Conservation (phyloP, 2,113 vertebrate genomes). For the Todiramphus saurophagus region DNA sequence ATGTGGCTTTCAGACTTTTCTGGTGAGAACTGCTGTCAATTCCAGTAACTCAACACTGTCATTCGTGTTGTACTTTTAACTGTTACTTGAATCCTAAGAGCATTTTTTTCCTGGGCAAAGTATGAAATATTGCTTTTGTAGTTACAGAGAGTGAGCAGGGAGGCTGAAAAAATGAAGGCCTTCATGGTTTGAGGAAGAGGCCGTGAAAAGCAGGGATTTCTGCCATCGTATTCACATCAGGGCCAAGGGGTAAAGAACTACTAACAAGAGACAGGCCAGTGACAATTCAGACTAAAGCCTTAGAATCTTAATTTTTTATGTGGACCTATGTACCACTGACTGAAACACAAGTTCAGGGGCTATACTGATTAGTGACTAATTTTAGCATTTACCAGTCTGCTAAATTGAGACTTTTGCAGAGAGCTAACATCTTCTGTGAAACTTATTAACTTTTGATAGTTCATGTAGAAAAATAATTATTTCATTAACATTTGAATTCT, state of each 20-base stretch:
- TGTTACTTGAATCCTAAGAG: conserved; percentile 26
- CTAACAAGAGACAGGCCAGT: neutral
- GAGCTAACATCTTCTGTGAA: neutral
- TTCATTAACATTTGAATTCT: conserved; percentile 26
- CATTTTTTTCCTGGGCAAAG: neutral
- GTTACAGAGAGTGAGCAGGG: neutral
- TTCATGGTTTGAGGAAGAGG: neutral
- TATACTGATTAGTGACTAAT: neutral
- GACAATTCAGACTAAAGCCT: neutral
- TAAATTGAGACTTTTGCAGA: neutral
- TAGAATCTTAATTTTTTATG: neutral
- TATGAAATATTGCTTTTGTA: neutral
- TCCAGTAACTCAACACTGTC: conserved; percentile 40
- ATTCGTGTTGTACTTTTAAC: conserved; percentile 40
- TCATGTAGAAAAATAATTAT: conserved; percentile 15
- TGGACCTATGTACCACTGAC: neutral
- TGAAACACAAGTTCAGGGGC: neutral
- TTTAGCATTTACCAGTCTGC: neutral
- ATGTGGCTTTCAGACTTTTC: conserved; percentile 24
- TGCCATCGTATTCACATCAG: neutral
- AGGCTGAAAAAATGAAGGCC: neutral
- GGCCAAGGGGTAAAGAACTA: neutral
- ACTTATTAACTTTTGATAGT: neutral
- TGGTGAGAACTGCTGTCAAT: conserved; percentile 40
- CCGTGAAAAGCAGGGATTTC: neutral